A percentile compares a stretch with the other conserved stretches of the same genome.
phyloP scores from a whole-genome alignment of 2,888 invertebrate genomes.

The Heliconius cydno region DNA sequence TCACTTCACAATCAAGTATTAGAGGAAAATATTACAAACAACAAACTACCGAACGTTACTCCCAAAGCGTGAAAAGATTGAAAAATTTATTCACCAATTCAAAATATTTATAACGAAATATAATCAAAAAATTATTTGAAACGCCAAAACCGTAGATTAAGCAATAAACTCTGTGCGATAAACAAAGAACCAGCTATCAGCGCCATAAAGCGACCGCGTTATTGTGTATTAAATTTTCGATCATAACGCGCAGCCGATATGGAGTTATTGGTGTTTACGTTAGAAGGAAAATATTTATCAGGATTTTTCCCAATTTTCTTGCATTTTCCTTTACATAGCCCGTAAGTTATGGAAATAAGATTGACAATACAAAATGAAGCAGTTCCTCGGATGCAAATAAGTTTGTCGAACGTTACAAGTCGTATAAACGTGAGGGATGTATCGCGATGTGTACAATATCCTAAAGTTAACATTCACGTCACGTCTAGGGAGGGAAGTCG shows the following conservation, averaged over 20 bases:
- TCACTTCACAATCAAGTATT: neutral
- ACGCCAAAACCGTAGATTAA: conserved; percentile 40
- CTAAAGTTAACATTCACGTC: conserved; percentile 59
- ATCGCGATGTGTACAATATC: conserved; percentile 42
- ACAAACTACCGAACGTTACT: neutral
- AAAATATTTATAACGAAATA: neutral
- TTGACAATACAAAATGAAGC: conserved; percentile 30
- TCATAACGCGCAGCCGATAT: conserved; percentile 66
- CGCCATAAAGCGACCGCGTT: conserved; percentile 65
- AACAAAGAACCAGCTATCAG: conserved; percentile 67
- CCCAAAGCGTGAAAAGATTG: neutral
- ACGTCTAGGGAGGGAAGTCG: conserved; percentile 61
- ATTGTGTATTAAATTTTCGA: conserved; percentile 70
- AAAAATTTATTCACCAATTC: neutral
- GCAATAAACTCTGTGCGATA: conserved; percentile 62
- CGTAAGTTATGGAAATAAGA: conserved; percentile 34
- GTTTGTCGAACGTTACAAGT: conserved; percentile 42
- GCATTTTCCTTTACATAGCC: conserved; percentile 10
- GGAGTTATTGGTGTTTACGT: conserved; percentile 62
- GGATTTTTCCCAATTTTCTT: conserved; percentile 43
- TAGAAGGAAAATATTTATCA: conserved; percentile 49
- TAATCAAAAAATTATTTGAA: conserved; percentile 26
- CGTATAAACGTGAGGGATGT: conserved; percentile 47
- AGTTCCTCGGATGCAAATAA: conserved; percentile 35
- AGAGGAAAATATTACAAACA: neutral